These are phyloP conservation scores for Zosterops lateralis DNA, from an alignment of 2,113 vertebrate genomes.

Conservation along the genomic window DNA sequence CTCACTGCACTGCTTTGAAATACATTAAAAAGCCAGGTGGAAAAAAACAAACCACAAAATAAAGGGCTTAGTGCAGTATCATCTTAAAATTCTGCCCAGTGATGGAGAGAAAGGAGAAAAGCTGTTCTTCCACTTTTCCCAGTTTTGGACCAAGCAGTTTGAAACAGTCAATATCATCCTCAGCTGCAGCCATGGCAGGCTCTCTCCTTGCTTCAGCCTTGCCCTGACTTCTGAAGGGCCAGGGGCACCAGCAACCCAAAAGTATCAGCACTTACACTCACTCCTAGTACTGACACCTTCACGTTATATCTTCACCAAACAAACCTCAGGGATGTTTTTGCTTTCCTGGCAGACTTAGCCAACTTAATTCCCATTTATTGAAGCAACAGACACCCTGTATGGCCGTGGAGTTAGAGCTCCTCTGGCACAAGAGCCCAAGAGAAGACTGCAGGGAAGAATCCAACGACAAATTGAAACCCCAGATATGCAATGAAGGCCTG, in stretches of 20 bases:
- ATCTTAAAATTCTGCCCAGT: no score
- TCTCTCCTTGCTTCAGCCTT: not conserved
- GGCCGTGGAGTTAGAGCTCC: not conserved
- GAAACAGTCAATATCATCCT: not conserved
- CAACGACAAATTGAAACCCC: not conserved
- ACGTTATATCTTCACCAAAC: not conserved
- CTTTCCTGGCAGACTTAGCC: not conserved
- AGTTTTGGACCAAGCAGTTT: no score
- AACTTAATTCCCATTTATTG: not conserved
- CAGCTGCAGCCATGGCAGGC: not conserved
- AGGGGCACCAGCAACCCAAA: not conserved
- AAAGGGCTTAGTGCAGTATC: not conserved
- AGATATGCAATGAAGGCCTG: not conserved
- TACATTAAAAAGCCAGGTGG: not conserved
- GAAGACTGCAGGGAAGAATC: not conserved
- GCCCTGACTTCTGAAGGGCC: not conserved
- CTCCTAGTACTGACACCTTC: accelerated
- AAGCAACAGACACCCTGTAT: not conserved
- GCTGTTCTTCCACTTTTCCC: not conserved
- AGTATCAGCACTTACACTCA: no score
- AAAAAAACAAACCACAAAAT: not conserved
- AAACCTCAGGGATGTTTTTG: not conserved
- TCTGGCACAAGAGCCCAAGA: not conserved
- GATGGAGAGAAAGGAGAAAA: not conserved
- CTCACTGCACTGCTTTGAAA: not conserved